Percentiles rank a stretch among this genome's conserved stretches.
Conservation (phyloP, 2,113 vertebrate genomes). For the human region GRCh38 chr1:237657501-237658000, state of each 20-base stretch:
- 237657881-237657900: background rate
- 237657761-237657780: background rate
- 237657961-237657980: conserved; percentile 94
- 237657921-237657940: conserved; percentile 47
- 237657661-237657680: background rate
- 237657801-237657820: background rate
- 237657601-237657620: background rate
- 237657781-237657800: background rate
- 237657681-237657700: background rate
- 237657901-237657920: background rate
- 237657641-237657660: background rate
- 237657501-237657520: background rate
- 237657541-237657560: background rate
- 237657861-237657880: background rate
- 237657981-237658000: conserved; percentile 98
- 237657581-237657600: background rate
- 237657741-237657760: background rate
- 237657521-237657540: background rate
- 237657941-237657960: conserved; percentile 95
- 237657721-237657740: background rate
- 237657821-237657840: background rate
- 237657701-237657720: background rate
- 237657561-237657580: background rate
- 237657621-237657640: background rate
- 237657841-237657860: background rate